These are phyloP conservation scores for Gortyna flavago DNA, from an alignment of 2,888 invertebrate genomes.

Conservation along the genomic window DNA sequence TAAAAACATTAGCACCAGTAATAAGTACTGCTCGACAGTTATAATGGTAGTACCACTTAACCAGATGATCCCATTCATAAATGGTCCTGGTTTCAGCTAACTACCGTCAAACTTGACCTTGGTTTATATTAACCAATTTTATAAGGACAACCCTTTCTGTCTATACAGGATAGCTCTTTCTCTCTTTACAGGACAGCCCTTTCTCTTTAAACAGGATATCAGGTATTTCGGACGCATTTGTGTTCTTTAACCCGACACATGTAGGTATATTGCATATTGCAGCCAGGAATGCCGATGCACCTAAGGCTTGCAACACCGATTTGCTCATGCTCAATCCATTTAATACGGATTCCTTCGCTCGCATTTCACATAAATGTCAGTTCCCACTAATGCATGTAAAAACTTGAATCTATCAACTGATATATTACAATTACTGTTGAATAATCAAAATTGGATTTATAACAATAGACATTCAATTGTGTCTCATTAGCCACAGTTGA, in stretches of 20 bases:
- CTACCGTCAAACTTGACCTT: background rate
- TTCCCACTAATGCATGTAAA: background rate
- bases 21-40: background rate
- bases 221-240: background rate
- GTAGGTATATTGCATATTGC: slow-evolving; percentile 7
- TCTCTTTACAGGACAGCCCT: too few species aligned
- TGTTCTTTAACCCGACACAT: slow-evolving; percentile 32
- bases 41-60: background rate
- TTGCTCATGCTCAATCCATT: slow-evolving; percentile 41
- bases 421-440: background rate
- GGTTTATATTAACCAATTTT: background rate
- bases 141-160: background rate
- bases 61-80: background rate
- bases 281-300: slow-evolving; percentile 20
- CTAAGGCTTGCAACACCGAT: slow-evolving; percentile 39
- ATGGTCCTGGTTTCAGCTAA: background rate
- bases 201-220: too few species aligned
- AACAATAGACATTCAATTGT: too few species aligned
- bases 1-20: background rate
- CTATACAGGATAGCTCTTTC: background rate
- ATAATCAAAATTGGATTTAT: too few species aligned
- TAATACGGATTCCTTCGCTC: slow-evolving; percentile 10
- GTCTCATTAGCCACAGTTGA: too few species aligned
- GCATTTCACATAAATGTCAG: slow-evolving; percentile 29
- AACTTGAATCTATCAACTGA: background rate